Base-by-base conservation (phyloP, 2,888 invertebrate genomes). In the Patella pellucida region DNA sequence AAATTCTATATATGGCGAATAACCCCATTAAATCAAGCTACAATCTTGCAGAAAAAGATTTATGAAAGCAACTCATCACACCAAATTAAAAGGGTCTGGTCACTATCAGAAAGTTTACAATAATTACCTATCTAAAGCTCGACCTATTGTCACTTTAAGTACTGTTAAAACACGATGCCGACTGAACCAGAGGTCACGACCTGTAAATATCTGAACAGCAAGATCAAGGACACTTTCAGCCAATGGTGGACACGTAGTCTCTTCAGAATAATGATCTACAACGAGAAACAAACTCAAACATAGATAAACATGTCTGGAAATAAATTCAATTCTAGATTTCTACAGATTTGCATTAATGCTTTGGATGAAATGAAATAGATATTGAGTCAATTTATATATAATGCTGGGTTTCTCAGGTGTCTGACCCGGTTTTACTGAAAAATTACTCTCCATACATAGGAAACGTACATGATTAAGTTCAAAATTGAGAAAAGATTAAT, bases 181-280 rank as follows among this genome's bases (percentile, higher is more conserved):
- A 69, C 85, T 84, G 41, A 87, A 41, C 87, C 88, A 87, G 69
- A 81, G 81, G 71, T 85, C 85, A 23, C 78, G 81, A n/a, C 83
- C 83, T 50, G 82, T 81, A 27, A 87, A 76, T n/a, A 85, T 74
- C 77, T 85, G 85, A 12, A 85, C 80, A 31, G 84, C 81, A 15
- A 88, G 78, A 75, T 86, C 85, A 54, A 87, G 72, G 19, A 85
- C 80, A 52, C 81, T 81, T 31, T 81, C 72, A 9, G 82, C 78
- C 52, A 86, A 72, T n/a, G 78, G 70, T 72, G 80, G 70, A 23
- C 80, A 71, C 11, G 72, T 54, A 11, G 56, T 23, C 27, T 56
- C 67, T 23, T 54, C 52, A 27, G 16, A 52, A 19, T 16, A 16
- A 56, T 19, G 31, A 15, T 62, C 52, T 74, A n/a, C 51, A 27